Percentiles rank a stretch among this genome's conserved stretches.
phyloP scores from a whole-genome alignment of 2,797 vertebrate species.

The Sebastes hubbsi region DNA sequence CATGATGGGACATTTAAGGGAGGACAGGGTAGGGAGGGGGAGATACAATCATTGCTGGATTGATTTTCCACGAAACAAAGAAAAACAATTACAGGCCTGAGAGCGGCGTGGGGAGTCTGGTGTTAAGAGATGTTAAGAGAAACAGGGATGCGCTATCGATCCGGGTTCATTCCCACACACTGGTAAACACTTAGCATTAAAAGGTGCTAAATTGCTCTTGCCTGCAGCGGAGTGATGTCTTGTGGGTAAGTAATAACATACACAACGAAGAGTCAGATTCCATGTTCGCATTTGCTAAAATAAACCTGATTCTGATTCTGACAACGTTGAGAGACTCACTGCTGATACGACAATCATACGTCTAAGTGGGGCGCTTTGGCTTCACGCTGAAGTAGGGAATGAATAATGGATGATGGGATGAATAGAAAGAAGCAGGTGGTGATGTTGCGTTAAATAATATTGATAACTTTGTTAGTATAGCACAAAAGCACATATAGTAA shows the following conservation, averaged over 20 bases:
- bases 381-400: background rate
- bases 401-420: conserved; percentile 15
- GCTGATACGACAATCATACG: conserved; percentile 19
- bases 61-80: conserved; percentile 62
- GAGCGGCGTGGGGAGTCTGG: conserved; percentile 12
- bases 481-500: background rate
- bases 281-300: no score
- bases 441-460: background rate
- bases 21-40: background rate
- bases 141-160: conserved; percentile 62
- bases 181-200: conserved; percentile 71
- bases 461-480: background rate
- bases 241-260: conserved; percentile 39
- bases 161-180: conserved; percentile 43
- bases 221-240: conserved; percentile 20
- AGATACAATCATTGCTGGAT: conserved; percentile 66
- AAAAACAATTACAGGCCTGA: conserved; percentile 67
- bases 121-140: conserved; percentile 63
- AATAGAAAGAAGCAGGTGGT: background rate
- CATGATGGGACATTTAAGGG: conserved; percentile 33
- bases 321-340: background rate
- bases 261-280: background rate
- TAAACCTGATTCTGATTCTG: no score
- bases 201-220: conserved; percentile 61
- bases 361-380: background rate